Conservation (phyloP, 2,888 invertebrate species). For the Andrena praecox region DNA sequence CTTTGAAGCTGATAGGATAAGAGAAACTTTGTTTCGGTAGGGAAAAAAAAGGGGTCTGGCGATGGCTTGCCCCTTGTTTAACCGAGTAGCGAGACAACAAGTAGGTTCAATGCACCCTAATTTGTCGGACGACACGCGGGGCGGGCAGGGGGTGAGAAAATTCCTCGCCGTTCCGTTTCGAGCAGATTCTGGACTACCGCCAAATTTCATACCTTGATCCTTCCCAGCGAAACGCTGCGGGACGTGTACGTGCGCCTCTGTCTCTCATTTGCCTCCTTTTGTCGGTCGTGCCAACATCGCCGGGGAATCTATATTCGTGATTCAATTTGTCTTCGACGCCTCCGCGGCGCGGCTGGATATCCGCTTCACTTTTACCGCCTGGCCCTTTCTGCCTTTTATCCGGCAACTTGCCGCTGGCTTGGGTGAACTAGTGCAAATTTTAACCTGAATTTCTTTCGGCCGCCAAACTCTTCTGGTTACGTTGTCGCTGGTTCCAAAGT, state of each 20-base stretch:
- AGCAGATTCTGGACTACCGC: conserved; percentile 37
- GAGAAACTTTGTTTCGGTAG: not conserved
- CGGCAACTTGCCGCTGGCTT: conserved; percentile 13
- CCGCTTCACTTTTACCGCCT: conserved; percentile 28
- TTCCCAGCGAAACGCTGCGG: conserved; percentile 22
- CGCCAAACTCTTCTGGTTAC: not conserved
- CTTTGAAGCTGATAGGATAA: not conserved
- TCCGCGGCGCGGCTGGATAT: conserved; percentile 46
- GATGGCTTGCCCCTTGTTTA: not conserved
- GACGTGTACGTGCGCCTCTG: conserved; percentile 29
- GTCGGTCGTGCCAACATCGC: conserved; percentile 28
- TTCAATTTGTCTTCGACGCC: conserved; percentile 61
- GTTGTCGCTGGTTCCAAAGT: too few relatives aligned
- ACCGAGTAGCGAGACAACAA: conserved; percentile 15
- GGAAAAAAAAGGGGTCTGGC: not conserved
- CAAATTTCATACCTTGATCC: conserved; percentile 51
- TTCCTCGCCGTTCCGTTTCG: conserved; percentile 23
- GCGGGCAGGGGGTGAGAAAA: not conserved
- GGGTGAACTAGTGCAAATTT: conserved; percentile 3
- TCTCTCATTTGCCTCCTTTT: conserved; percentile 53
- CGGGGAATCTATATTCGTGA: conserved; percentile 60
- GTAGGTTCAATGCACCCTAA: conserved; percentile 18
- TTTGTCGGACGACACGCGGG: conserved; percentile 20
- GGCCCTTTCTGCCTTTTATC: conserved; percentile 12
- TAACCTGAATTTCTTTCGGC: not conserved